Conservation (phyloP, 2,113 vertebrate species). For the Xenotilapia flavipinnis region DNA sequence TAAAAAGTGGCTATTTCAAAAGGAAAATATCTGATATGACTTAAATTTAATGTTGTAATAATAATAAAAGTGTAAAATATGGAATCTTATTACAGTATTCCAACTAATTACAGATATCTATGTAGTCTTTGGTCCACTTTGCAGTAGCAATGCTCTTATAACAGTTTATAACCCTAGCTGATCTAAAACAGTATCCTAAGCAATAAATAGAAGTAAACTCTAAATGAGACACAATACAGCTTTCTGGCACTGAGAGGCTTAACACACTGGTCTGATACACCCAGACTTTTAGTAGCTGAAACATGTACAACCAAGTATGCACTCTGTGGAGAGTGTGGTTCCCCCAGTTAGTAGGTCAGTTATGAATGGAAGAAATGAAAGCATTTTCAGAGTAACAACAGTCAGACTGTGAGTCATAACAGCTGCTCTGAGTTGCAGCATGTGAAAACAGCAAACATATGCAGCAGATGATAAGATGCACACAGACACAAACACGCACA, state of each 20-base stretch:
- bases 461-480: not conserved
- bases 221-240: not conserved
- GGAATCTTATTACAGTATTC: not conserved
- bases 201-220: not conserved
- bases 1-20: not conserved
- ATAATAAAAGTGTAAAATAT: not conserved
- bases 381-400: not conserved
- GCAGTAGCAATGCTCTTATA: not conserved
- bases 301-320: not conserved
- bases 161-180: not conserved
- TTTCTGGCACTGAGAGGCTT: not conserved
- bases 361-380: slow-evolving; percentile 43
- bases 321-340: not conserved
- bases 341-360: slow-evolving; percentile 36
- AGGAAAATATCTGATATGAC: not conserved
- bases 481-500: not conserved
- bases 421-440: not conserved
- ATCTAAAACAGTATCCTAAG: not conserved
- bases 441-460: not conserved
- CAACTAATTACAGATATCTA: not conserved
- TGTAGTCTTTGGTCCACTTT: not conserved
- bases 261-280: not conserved
- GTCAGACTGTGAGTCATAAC: slow-evolving; percentile 54
- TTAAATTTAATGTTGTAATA: accelerated
- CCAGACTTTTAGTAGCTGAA: not conserved